A percentile compares a stretch with the other conserved stretches of the same genome.
phyloP scores from a whole-genome alignment of 2,113 vertebrate genomes.

The Hippocampus mohnikei region DNA sequence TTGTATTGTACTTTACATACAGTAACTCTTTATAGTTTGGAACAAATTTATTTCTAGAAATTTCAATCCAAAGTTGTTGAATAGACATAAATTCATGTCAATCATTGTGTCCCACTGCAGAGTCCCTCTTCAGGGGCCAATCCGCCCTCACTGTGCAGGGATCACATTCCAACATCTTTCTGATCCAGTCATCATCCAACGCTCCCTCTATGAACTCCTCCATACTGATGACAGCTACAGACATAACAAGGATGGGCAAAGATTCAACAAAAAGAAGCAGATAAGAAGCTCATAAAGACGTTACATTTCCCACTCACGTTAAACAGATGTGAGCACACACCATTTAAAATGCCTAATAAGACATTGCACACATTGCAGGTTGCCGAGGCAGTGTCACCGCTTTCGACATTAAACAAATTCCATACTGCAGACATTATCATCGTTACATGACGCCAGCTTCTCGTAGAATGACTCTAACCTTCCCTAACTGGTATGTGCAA shows the following conservation, averaged over 20 bases:
- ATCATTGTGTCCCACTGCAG: conserved; percentile 16
- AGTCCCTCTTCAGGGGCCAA: conserved; percentile 43
- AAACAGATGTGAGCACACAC: too few species aligned
- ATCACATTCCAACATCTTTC: conserved; percentile 74
- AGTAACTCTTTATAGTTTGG: not conserved
- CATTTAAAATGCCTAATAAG: too few species aligned
- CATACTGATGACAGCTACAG: conserved; percentile 69
- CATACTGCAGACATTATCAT: too few species aligned
- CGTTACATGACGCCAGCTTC: too few species aligned
- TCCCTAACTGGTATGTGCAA: too few species aligned
- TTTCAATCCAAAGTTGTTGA: conserved; percentile 8
- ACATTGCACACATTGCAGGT: too few species aligned
- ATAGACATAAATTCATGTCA: conserved; percentile 22
- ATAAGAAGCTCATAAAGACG: not conserved
- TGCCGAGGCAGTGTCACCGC: too few species aligned
- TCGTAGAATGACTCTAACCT: too few species aligned
- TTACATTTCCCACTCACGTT: too few species aligned
- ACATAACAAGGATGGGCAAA: conserved; percentile 23
- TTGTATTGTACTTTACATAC: too few species aligned
- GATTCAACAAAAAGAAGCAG: conserved; percentile 24
- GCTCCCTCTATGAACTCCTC: conserved; percentile 73
- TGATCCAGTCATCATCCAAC: conserved; percentile 70
- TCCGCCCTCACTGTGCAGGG: conserved; percentile 65
- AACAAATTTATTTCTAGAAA: not conserved
- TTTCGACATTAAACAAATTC: too few species aligned